A percentile compares a stretch with the other conserved stretches of the same genome.
These are phyloP conservation scores for Alviniconcha marisindica DNA, from an alignment of 1,140 invertebrate genomes.

Conservation along the genomic window DNA sequence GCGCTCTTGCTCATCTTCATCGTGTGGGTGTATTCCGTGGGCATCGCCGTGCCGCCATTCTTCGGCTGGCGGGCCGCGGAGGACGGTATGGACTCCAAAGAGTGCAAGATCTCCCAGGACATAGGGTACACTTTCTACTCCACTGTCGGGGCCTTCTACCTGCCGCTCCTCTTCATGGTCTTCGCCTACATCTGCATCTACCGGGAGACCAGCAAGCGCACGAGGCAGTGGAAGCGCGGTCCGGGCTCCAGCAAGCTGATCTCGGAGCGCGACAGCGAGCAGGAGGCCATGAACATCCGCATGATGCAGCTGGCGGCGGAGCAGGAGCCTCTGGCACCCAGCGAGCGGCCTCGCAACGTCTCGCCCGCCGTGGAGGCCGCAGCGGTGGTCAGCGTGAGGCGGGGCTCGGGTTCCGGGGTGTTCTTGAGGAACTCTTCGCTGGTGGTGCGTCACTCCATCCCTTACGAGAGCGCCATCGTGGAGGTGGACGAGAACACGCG, in stretches of 20 bases:
- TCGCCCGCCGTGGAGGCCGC: background rate
- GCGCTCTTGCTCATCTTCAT: constrained; percentile 91
- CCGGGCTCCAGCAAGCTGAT: constrained; percentile 53
- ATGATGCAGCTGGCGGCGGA: constrained; percentile 20
- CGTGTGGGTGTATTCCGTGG: constrained; percentile 92
- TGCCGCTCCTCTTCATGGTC: constrained; percentile 75
- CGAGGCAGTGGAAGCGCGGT: constrained; percentile 65
- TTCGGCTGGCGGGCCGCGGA: constrained; percentile 85
- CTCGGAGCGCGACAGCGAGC: constrained; percentile 42
- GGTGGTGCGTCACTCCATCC: constrained; percentile 10
- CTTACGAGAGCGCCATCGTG: constrained; percentile 35
- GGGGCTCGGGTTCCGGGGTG: background rate
- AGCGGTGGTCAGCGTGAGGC: background rate
- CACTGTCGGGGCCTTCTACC: constrained; percentile 76
- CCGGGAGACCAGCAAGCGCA: constrained; percentile 71
- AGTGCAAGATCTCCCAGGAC: constrained; percentile 70
- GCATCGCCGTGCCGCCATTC: constrained; percentile 95
- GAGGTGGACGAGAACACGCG: constrained; percentile 32
- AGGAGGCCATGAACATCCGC: constrained; percentile 32
- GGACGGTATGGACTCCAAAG: constrained; percentile 25
- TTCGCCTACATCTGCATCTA: constrained; percentile 76
- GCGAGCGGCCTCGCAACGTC: background rate
- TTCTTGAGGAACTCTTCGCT: constrained; percentile 28
- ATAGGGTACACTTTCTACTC: constrained; percentile 76
- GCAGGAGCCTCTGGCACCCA: background rate